Conservation (phyloP, 2,113 vertebrate species). For the Chrysemys picta region DNA sequence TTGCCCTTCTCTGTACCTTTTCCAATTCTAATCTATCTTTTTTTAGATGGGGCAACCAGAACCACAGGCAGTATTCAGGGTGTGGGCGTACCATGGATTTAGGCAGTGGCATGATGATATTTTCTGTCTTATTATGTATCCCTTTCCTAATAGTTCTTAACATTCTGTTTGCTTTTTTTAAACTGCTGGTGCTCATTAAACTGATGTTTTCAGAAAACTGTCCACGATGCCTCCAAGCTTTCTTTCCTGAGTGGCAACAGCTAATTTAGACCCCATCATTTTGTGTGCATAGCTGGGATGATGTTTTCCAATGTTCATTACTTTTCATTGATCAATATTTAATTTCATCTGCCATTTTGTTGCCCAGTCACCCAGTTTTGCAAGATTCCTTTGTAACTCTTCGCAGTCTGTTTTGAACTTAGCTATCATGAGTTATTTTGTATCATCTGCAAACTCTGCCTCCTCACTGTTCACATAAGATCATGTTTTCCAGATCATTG, state of each 20-base stretch:
- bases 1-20: background rate
- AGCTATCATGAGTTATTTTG: background rate
- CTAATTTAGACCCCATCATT: background rate
- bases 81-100: no score
- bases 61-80: background rate
- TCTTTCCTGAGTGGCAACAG: background rate
- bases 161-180: background rate
- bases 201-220: background rate
- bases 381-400: background rate
- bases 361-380: background rate
- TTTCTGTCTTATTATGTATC: background rate
- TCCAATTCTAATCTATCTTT: background rate
- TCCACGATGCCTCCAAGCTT: background rate
- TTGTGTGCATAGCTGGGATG: background rate
- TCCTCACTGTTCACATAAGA: background rate
- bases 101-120: background rate
- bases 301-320: background rate
- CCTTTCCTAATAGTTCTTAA: background rate
- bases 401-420: background rate
- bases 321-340: background rate
- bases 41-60: background rate
- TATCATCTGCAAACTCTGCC: background rate
- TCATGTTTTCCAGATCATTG: background rate
- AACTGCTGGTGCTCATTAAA: background rate
- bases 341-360: background rate